Evolutionary conservation across 2,113 vertebrate species (phyloP).

Genomic region (Rallus limicola): DNA sequence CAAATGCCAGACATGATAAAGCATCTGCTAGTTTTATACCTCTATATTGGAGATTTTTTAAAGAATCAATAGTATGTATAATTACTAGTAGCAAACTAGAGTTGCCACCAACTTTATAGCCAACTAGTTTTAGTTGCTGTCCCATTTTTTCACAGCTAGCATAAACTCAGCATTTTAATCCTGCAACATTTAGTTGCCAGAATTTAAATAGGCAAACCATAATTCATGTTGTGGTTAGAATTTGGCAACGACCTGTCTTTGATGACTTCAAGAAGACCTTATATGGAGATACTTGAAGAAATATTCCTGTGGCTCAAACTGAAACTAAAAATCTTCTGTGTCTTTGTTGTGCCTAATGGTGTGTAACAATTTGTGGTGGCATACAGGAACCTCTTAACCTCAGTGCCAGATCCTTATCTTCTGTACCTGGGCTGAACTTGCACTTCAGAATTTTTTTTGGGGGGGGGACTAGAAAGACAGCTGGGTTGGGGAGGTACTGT

Average conservation of each 20-base stretch:
- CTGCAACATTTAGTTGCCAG: background rate
- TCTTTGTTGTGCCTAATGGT: background rate
- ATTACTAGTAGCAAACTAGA: background rate
- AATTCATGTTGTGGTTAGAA: constrained; percentile 36
- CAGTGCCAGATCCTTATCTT: background rate
- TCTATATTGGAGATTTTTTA: background rate
- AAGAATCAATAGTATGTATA: background rate
- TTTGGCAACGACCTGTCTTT: constrained; percentile 35
- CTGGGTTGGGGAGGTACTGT: background rate
- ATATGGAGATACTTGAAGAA: constrained; percentile 32
- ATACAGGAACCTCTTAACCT: background rate
- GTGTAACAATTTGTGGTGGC: background rate
- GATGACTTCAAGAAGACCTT: constrained; percentile 49
- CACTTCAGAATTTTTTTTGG: background rate
- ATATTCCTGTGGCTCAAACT: background rate
- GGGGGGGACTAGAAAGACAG: background rate
- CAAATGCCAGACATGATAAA: background rate
- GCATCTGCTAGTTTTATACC: background rate
- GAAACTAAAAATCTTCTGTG: background rate
- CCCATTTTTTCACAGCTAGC: background rate
- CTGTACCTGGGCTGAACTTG: background rate
- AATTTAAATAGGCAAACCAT: constrained; percentile 19
- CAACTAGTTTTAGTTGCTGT: background rate
- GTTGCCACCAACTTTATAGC: background rate
- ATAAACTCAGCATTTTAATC: background rate